Percentiles rank a stretch among this genome's conserved stretches.
Evolutionary conservation across 1,140 invertebrate species (phyloP).

Genomic region (Hirudo medicinalis): DNA sequence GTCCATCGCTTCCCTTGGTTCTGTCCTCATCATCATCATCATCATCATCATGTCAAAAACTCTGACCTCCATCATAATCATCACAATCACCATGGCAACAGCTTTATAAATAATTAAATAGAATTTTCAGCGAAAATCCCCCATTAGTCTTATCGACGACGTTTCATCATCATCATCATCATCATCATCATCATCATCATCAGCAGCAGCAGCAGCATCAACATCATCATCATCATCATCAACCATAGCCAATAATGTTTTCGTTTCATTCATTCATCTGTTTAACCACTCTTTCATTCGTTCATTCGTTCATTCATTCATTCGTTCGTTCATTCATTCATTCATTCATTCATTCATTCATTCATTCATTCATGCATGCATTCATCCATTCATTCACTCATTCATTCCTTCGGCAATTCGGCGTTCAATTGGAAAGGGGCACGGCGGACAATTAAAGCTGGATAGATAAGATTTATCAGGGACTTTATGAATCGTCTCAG

Average conservation of each 20-base stretch:
- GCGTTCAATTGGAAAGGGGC: not conserved
- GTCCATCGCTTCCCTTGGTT: too few species aligned
- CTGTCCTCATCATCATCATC: constrained; percentile 4
- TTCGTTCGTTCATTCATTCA: constrained; percentile 11
- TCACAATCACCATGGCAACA: too few species aligned
- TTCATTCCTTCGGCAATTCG: not conserved
- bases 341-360: not conserved
- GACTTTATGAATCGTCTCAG: not conserved
- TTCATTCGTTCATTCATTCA: not conserved
- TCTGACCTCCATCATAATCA: too few species aligned
- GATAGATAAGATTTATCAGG: not conserved
- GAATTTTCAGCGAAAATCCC: too few species aligned
- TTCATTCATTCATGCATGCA: not conserved
- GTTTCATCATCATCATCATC: too few species aligned
- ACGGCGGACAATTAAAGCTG: too few species aligned
- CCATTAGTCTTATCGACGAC: too few species aligned
- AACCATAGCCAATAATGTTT: too few species aligned
- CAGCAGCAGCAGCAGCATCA: constrained; percentile 18
- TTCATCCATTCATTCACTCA: not conserved
- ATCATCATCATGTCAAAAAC: not conserved
- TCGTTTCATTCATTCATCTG: too few species aligned
- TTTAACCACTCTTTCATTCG: too few species aligned
- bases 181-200: not conserved
- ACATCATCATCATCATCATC: constrained; percentile 23
- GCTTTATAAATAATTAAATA: too few species aligned